Evolutionary conservation across 2,888 invertebrate genomes (phyloP).

Genomic region (Ceratothoa steindachneri): DNA sequence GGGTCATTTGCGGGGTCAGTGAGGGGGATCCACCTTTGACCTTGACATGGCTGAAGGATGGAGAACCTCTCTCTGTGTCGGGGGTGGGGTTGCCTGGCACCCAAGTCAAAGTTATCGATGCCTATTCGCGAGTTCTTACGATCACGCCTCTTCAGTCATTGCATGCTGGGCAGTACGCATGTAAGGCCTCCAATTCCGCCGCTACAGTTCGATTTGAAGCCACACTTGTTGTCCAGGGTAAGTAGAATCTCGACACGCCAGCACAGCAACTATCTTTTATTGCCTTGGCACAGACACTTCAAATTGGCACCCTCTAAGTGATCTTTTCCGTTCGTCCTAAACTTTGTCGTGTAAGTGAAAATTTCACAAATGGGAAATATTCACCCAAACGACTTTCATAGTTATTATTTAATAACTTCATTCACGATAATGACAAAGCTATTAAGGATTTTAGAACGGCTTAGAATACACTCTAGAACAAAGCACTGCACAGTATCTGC

Average conservation of each 20-base stretch:
- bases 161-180: constrained; percentile 52
- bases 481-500: too few species aligned
- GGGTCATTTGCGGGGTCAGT: constrained; percentile 55
- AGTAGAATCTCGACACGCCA: constrained; percentile 47
- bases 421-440: too few species aligned
- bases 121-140: constrained; percentile 51
- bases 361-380: too few species aligned
- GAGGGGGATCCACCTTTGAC: constrained; percentile 55
- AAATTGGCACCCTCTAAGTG: too few species aligned
- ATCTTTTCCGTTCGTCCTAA: too few species aligned
- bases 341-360: too few species aligned
- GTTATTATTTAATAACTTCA: too few species aligned
- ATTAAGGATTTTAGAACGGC: too few species aligned
- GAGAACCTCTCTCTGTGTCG: constrained; percentile 51
- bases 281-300: too few species aligned
- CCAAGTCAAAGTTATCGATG: constrained; percentile 49
- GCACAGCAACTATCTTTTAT: too few species aligned
- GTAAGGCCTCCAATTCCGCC: constrained; percentile 51
- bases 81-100: constrained; percentile 45
- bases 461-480: too few species aligned
- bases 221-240: constrained; percentile 54
- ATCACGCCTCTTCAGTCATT: constrained; percentile 49
- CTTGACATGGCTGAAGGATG: constrained; percentile 54
- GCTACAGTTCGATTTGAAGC: constrained; percentile 51
- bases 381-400: too few species aligned